These are phyloP conservation scores for Nyctibius grandis DNA, from an alignment of 2,797 vertebrate species.

Conservation along the genomic window DNA sequence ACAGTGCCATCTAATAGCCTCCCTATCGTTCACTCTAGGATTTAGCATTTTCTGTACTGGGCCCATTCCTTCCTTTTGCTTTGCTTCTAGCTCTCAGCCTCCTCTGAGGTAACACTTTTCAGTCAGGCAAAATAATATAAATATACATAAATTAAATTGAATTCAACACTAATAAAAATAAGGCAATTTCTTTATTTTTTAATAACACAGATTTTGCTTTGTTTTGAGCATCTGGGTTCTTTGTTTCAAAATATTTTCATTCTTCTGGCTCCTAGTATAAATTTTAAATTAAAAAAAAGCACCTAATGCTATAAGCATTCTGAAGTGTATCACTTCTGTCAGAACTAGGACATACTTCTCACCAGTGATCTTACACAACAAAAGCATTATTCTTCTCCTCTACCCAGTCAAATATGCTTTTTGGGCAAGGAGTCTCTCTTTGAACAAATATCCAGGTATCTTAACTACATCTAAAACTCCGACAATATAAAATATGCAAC, in stretches of 20 bases:
- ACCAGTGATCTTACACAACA: neutral
- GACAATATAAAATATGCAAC: neutral
- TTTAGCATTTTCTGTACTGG: neutral
- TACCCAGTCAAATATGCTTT: neutral
- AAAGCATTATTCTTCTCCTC: neutral
- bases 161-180: neutral
- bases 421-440: neutral
- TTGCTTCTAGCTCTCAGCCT: neutral
- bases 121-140: neutral
- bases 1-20: fast-evolving
- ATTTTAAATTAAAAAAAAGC: neutral
- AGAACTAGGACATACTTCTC: neutral
- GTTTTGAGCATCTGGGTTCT: neutral
- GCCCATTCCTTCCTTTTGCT: neutral
- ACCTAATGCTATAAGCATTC: neutral
- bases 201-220: neutral
- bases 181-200: neutral
- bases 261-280: neutral
- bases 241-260: neutral
- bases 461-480: neutral
- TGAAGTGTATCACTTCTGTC: neutral
- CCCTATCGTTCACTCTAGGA: neutral
- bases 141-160: fast-evolving
- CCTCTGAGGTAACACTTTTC: neutral
- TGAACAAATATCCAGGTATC: neutral